Evolutionary conservation across 1,140 invertebrate genomes (phyloP).

Genomic region (Drosophila equinoxialis): DNA sequence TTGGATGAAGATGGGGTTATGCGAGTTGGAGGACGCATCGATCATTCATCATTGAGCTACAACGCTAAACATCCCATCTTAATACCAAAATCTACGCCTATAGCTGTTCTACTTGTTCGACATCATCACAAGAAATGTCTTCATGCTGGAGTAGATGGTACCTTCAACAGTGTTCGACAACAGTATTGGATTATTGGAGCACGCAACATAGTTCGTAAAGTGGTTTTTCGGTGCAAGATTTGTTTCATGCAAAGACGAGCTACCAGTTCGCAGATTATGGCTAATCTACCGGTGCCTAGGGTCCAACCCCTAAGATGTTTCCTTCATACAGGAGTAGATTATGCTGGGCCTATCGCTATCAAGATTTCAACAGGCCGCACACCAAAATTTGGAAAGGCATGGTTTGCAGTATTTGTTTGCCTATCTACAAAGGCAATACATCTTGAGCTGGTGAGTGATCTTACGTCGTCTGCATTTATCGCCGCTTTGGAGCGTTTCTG

Average conservation of each 20-base stretch:
- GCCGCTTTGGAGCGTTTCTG: background rate
- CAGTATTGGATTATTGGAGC: too few species aligned
- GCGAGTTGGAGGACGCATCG: background rate
- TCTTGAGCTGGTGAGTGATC: background rate
- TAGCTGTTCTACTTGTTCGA: background rate
- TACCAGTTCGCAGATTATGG: background rate
- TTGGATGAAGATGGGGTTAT: background rate
- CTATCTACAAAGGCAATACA: too few species aligned
- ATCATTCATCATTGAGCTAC: background rate
- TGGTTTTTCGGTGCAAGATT: too few species aligned
- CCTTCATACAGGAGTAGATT: background rate
- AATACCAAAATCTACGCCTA: background rate
- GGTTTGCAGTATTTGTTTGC: too few species aligned
- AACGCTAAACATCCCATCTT: constrained; percentile 1
- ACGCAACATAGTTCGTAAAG: too few species aligned
- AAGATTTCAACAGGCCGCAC: background rate
- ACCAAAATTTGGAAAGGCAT: too few species aligned
- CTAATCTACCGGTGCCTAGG: background rate
- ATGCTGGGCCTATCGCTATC: background rate
- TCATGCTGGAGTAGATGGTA: background rate
- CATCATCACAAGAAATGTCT: background rate
- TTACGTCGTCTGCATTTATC: background rate
- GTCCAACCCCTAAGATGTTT: too few species aligned
- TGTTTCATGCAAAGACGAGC: background rate
- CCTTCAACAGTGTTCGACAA: too few species aligned